Base-by-base conservation (phyloP, 2,888 invertebrate genomes). In the Chrysotoxum bicinctum region DNA sequence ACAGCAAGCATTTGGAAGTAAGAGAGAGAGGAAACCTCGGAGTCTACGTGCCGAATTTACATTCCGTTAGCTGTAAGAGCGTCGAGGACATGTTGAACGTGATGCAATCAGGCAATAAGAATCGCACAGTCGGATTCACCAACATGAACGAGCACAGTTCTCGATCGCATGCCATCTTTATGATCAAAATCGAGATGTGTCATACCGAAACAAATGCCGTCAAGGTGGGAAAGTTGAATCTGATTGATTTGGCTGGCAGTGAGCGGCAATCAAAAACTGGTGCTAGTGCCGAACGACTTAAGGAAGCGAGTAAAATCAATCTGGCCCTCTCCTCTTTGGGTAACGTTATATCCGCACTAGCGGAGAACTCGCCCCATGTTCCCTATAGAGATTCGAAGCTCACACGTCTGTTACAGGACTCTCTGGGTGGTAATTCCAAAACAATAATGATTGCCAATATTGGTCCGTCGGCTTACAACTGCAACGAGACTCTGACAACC, bases 361-460 rank as follows among this genome's bases (percentile, higher is more conserved):
- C 98, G 64, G 98, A 98, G 89, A 97, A 96, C 92, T 97, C 97
- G 73, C 96, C 97, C 0, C 99, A 99, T 91, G 97, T 99, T 89
- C 99, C 99, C 2, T 99, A 99, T 93, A 93, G 99, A 90, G 99
- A 99, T 92, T 99, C 99, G 4, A 99, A 99, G 93, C 93, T 99
- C 76, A 99, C 99, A 9, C 94, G 99, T 69, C 93, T 99, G 73
- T 93, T 99, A 79, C 99, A 99, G 93, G 99, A 99, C 93, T 99
- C 99, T 0, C 93, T 99, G 56, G 99, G 99, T 75, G 99, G 99
- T 10, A 99, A 99, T 93, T 98, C 99, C 54, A 98, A 98, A 92
- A 99, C 99, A 1, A 97, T 99, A 73, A 99, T 99, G 99, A 97
- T 99, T 72, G 99, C 99, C 10, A 99, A 99, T 92, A 96, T 99